A percentile compares a stretch with the other conserved stretches of the same genome.
Evolutionary conservation across 1,140 invertebrate species (phyloP).

Genomic region (Adoxophyes honmai): DNA sequence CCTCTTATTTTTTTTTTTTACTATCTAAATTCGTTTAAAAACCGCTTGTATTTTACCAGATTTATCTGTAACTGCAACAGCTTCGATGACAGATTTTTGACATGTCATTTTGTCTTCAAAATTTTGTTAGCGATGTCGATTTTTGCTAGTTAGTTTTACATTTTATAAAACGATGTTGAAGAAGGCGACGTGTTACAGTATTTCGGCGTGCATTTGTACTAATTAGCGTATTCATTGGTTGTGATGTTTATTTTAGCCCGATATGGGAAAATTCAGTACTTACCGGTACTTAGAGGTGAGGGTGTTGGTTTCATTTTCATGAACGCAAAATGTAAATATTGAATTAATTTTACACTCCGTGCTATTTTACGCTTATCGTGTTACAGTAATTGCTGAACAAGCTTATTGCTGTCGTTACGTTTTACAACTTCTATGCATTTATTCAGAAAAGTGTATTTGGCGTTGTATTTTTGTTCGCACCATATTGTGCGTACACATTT

Average conservation of each 20-base stretch:
- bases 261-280: constrained; percentile 76
- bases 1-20: neutral
- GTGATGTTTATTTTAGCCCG: constrained; percentile 65
- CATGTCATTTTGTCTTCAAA: constrained; percentile 10
- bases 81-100: constrained; percentile 1
- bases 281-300: constrained; percentile 77
- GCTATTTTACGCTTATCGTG: neutral
- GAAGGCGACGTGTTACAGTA: constrained; percentile 9
- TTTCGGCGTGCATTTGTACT: constrained; percentile 21
- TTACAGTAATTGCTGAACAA: too few species aligned
- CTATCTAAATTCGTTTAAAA: neutral
- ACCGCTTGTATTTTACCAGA: neutral
- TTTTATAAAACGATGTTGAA: neutral
- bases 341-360: constrained; percentile 3
- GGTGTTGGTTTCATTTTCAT: constrained; percentile 13
- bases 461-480: too few species aligned
- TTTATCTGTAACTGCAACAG: neutral
- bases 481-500: too few species aligned
- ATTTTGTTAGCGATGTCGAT: neutral
- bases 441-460: too few species aligned
- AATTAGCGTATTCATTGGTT: constrained; percentile 37
- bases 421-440: too few species aligned
- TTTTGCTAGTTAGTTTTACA: constrained; percentile 7
- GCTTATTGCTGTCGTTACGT: too few species aligned
- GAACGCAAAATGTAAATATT: constrained; percentile 8